Conservation (phyloP, 2,797 vertebrate genomes). For the Silurus aristotelis region DNA sequence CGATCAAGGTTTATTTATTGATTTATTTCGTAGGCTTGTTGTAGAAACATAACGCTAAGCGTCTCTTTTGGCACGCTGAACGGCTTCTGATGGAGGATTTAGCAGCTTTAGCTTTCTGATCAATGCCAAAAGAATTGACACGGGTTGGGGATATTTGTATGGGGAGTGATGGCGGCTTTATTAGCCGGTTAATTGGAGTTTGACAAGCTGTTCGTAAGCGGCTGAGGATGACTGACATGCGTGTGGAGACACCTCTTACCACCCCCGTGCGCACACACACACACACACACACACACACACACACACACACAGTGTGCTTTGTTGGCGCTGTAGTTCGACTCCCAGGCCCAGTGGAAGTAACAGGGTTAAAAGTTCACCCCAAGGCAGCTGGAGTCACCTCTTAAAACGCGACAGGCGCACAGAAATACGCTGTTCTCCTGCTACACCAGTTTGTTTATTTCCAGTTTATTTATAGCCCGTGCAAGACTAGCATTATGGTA, state of each 20-base stretch:
- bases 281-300: neutral
- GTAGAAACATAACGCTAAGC: slow-evolving; percentile 18
- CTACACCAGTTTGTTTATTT: slow-evolving; percentile 23
- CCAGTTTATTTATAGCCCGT: slow-evolving; percentile 14
- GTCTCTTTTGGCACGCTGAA: slow-evolving; percentile 26
- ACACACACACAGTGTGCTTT: neutral
- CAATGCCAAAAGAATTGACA: slow-evolving; percentile 37
- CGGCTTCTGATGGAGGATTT: slow-evolving; percentile 31
- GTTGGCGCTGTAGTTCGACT: neutral
- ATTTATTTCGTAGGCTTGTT: neutral
- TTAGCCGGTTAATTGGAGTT: slow-evolving; percentile 43
- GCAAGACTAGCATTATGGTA: slow-evolving; percentile 27
- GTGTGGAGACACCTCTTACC: slow-evolving; percentile 17
- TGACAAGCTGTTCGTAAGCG: slow-evolving; percentile 30
- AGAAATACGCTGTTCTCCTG: slow-evolving; percentile 9
- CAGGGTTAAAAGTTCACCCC: slow-evolving; percentile 72
- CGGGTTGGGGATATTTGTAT: slow-evolving; percentile 14
- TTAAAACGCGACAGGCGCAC: neutral
- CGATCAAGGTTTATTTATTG: neutral
- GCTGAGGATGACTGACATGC: slow-evolving; percentile 28
- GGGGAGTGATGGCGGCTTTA: slow-evolving; percentile 32
- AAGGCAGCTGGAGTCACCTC: slow-evolving; percentile 38
- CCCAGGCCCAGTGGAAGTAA: slow-evolving; percentile 56
- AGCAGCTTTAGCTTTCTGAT: slow-evolving; percentile 32
- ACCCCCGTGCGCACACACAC: neutral